These are phyloP conservation scores for Eupithecia abbreviata DNA, from an alignment of 2,888 invertebrate genomes.

Conservation along the genomic window DNA sequence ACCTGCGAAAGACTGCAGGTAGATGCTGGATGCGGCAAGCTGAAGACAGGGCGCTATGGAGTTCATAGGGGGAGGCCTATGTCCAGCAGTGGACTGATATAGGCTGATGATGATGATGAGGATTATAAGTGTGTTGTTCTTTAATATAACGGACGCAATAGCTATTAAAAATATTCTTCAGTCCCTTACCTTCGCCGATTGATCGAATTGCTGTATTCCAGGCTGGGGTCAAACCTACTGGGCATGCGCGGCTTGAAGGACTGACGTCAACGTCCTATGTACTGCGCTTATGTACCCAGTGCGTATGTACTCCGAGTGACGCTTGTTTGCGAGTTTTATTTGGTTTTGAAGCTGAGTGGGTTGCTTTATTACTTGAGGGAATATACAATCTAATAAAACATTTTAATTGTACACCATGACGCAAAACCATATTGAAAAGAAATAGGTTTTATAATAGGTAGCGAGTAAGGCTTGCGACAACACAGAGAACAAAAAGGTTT, in stretches of 20 bases:
- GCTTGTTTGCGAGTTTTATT: not conserved
- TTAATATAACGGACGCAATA: too few species aligned
- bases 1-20: too few species aligned
- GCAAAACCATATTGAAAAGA: not conserved
- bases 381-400: not conserved
- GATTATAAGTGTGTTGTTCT: too few species aligned
- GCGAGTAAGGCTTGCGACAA: too few species aligned
- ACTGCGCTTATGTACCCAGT: not conserved
- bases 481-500: too few species aligned
- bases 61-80: too few species aligned
- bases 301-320: not conserved
- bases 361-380: not conserved
- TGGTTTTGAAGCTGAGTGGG: not conserved
- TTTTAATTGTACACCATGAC: not conserved
- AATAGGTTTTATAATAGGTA: too few species aligned
- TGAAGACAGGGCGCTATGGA: too few species aligned
- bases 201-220: constrained; percentile 1
- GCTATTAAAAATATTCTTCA: not conserved
- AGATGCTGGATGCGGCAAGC: too few species aligned
- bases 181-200: not conserved
- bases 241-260: not conserved
- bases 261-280: not conserved
- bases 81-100: too few species aligned
- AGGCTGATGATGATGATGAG: too few species aligned
- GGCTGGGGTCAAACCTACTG: not conserved